phyloP scores from a whole-genome alignment of 2,113 vertebrate genomes.

The Hemiscyllium ocellatum region DNA sequence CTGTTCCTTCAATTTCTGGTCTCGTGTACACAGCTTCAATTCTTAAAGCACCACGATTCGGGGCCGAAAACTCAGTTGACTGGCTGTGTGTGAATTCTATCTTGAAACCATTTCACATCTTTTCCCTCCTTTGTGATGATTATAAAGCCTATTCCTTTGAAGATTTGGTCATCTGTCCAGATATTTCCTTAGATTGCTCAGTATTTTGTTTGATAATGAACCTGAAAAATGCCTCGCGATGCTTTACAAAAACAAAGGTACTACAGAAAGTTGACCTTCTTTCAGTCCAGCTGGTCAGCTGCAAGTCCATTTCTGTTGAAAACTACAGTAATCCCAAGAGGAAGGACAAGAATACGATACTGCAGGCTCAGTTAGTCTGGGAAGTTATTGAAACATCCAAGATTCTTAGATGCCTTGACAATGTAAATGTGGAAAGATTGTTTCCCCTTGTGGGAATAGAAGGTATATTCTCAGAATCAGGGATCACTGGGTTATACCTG shows the following conservation, averaged over 20 bases:
- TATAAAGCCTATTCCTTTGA: neutral
- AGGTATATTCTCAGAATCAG: too few relatives aligned
- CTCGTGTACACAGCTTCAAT: too few relatives aligned
- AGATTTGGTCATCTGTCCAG: neutral
- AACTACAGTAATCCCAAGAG: neutral
- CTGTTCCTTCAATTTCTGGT: neutral
- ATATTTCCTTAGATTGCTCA: neutral
- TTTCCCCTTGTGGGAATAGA: too few relatives aligned
- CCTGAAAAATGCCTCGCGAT: too few relatives aligned
- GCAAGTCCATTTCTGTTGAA: neutral
- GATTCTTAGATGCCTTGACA: too few relatives aligned
- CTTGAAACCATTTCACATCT: neutral
- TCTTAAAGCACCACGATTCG: too few relatives aligned
- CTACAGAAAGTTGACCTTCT: neutral
- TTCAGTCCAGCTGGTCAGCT: neutral
- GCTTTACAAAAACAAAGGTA: neutral
- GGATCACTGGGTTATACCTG: too few relatives aligned
- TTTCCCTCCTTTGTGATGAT: neutral
- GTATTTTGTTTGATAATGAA: neutral
- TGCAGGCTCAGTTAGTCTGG: neutral
- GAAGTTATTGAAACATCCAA: neutral
- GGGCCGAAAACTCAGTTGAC: too few relatives aligned
- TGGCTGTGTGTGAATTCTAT: too few relatives aligned
- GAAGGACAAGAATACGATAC: too few relatives aligned
- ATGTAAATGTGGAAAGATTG: too few relatives aligned